These are phyloP conservation scores for Eilema sororculum DNA, from an alignment of 2,888 invertebrate species.

Conservation along the genomic window DNA sequence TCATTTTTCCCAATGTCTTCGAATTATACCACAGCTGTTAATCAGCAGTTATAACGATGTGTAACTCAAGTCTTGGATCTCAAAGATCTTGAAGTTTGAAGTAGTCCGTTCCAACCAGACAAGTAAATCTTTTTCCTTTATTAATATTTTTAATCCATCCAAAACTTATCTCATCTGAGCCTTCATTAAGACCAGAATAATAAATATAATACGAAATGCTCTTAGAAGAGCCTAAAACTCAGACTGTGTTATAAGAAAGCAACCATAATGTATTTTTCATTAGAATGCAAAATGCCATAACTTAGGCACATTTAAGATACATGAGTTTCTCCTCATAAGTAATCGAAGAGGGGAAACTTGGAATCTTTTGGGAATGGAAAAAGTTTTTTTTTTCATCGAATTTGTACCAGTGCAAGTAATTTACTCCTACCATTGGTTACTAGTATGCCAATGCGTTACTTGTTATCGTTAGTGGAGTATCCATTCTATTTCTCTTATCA, in stretches of 20 bases:
- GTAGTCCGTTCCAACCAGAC: background rate
- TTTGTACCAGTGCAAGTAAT: constrained; percentile 17
- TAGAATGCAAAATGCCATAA: constrained; percentile 28
- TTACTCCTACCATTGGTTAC: constrained; percentile 2
- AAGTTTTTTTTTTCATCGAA: constrained; percentile 42
- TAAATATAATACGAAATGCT: background rate
- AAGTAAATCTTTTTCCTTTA: background rate
- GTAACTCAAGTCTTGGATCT: too few species aligned
- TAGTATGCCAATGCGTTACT: too few species aligned
- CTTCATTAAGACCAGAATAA: background rate
- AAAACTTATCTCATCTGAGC: background rate
- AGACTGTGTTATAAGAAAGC: background rate
- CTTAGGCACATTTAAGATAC: constrained; percentile 41
- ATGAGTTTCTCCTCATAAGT: constrained; percentile 35
- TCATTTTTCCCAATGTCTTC: too few species aligned
- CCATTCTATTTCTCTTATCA: too few species aligned
- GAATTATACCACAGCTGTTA: too few species aligned
- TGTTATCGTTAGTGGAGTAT: too few species aligned
- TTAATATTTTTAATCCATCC: background rate
- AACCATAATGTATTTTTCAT: constrained; percentile 12
- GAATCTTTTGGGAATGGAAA: constrained; percentile 46
- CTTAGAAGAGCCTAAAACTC: background rate
- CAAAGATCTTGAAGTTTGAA: background rate
- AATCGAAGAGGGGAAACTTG: constrained; percentile 33
- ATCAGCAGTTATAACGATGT: too few species aligned